Evolutionary conservation across 2,888 invertebrate genomes (phyloP).

Genomic region (Trissolcus brochymenae): DNA sequence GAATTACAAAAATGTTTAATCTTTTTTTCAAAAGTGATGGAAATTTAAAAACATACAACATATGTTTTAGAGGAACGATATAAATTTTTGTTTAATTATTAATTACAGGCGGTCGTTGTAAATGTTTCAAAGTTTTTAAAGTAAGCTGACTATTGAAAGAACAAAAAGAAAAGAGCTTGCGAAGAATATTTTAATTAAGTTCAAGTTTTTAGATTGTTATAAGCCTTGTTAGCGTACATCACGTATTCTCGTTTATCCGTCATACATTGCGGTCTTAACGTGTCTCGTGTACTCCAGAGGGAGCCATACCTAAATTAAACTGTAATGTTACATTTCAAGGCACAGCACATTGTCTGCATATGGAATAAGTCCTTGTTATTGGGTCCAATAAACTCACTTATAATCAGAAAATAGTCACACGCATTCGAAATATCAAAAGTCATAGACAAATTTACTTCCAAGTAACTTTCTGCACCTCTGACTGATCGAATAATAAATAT

Average conservation of each 20-base stretch:
- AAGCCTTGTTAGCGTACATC: conserved; percentile 29
- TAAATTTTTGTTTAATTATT: too few relatives aligned
- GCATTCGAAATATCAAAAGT: too few relatives aligned
- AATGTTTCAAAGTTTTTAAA: too few relatives aligned
- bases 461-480: too few relatives aligned
- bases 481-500: not conserved
- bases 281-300: conserved; percentile 24
- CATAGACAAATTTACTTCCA: too few relatives aligned
- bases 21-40: not conserved
- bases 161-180: not conserved
- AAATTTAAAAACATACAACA: not conserved
- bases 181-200: not conserved
- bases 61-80: not conserved
- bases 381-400: conserved; percentile 10
- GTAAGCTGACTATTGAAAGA: not conserved
- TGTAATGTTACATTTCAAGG: conserved; percentile 41
- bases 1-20: not conserved
- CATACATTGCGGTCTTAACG: conserved; percentile 36
- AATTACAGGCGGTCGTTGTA: too few relatives aligned
- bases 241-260: conserved; percentile 25
- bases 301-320: conserved; percentile 39
- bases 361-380: conserved; percentile 32
- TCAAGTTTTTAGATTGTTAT: not conserved
- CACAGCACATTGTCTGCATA: conserved; percentile 25
- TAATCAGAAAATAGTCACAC: too few relatives aligned